Percentiles rank a stretch among this genome's conserved stretches.
phyloP scores from a whole-genome alignment of 2,888 invertebrate genomes.

The Netelia fuscicornis region DNA sequence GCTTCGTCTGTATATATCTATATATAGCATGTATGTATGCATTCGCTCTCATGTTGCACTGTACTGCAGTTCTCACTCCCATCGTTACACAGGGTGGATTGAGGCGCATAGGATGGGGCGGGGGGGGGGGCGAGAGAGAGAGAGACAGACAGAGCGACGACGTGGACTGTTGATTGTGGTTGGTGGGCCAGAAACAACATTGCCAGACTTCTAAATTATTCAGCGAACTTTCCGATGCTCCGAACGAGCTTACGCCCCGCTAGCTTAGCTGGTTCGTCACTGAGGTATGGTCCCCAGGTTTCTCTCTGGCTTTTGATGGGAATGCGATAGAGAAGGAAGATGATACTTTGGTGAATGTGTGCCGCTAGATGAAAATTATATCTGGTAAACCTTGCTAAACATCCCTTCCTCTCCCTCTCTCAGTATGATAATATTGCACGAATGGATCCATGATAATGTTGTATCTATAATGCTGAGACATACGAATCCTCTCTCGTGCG shows the following conservation, averaged over 20 bases:
- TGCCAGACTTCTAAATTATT: constrained; percentile 67
- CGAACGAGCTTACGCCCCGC: constrained; percentile 40
- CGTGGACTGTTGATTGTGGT: constrained; percentile 65
- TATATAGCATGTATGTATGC: constrained; percentile 55
- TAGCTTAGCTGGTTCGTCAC: constrained; percentile 44
- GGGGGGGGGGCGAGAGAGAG: not conserved
- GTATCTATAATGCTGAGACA: not conserved
- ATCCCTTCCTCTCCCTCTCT: constrained; percentile 13
- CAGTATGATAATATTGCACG: not conserved
- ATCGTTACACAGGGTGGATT: not conserved
- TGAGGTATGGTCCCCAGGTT: constrained; percentile 1
- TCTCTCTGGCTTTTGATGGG: constrained; percentile 50
- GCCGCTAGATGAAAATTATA: not conserved
- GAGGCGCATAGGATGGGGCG: not conserved
- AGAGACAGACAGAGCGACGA: constrained; percentile 19
- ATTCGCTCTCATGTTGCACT: constrained; percentile 34
- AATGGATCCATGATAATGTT: not conserved
- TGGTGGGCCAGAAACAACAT: constrained; percentile 64
- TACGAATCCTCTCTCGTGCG: constrained; percentile 19
- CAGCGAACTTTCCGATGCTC: constrained; percentile 64
- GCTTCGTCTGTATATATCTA: constrained; percentile 5
- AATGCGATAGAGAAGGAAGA: not conserved
- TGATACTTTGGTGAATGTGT: constrained; percentile 10
- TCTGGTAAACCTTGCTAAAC: constrained; percentile 37
- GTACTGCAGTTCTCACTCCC: constrained; percentile 24